Evolutionary conservation across 2,888 invertebrate species (phyloP), one percentile per base, ranked within the genome.

Genomic region (Phalangium opilio): DNA sequence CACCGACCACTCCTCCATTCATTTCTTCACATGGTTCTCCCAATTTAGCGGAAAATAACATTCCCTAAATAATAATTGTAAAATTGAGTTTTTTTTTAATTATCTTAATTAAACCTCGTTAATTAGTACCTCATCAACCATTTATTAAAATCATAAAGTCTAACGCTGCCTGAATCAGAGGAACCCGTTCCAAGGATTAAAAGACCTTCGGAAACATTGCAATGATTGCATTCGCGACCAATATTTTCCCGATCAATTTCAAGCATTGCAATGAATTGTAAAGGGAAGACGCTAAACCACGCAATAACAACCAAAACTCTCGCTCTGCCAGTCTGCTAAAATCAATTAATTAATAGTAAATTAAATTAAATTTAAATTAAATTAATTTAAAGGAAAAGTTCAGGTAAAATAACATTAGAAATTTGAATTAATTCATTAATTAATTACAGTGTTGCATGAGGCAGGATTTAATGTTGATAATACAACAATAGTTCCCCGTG

Each of bases 11-110:
- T 42, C 20, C 21, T 3, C 44, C 41, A n/a, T 35, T 41, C 3
- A 50, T 18, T n/a, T 35, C 32, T 18, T 47, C 44, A 32, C 50
- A 50, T 8, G 43, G 41, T 41, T 36, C n/a, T 12, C 41, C 35
- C 5, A 50, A 38, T n/a, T 33, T 27, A 10, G 48, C 50, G 12
- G 40, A 32, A 48, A 44, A 50, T 12, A 50, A n/a, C 32, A 44
- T 21, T 10, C 39, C 20, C 32, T 36, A 14, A n/a, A 14, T n/a
- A 44, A 36, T 17, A 34, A n/a, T n/a, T n/a, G n/a, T n/a, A n/a
- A n/a, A n/a, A n/a, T n/a, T n/a, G n/a, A n/a, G n/a, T n/a, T n/a
- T n/a, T n/a, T n/a, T n/a, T n/a, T n/a, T n/a, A n/a, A n/a, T n/a
- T n/a, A n/a, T n/a, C n/a, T n/a, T n/a, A n/a, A n/a, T n/a, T n/a